phyloP scores from a whole-genome alignment of 1,140 invertebrate species.

The Coboldia fuscipes region DNA sequence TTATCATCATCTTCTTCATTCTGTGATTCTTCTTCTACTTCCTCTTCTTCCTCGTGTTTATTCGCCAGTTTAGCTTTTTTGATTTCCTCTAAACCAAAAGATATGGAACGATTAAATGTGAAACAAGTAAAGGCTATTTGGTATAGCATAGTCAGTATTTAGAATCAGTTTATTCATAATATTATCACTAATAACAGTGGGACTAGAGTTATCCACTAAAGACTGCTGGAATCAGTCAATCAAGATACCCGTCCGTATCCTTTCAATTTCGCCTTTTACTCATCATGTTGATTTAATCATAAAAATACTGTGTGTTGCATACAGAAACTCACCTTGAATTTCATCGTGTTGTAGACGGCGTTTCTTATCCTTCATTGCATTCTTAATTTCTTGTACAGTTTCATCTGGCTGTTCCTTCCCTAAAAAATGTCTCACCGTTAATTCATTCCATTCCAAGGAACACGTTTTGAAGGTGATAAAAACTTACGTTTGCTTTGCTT shows the following conservation, averaged over 20 bases:
- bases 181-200: background rate
- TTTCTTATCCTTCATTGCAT: slow-evolving; percentile 10
- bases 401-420: slow-evolving; percentile 4
- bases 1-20: slow-evolving; percentile 5
- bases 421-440: slow-evolving; percentile 7
- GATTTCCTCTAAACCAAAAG: background rate
- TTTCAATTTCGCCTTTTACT: slow-evolving; percentile 11
- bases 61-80: background rate
- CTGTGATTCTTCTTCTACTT: slow-evolving; percentile 7
- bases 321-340: slow-evolving; percentile 11
- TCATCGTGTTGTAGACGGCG: slow-evolving; percentile 6
- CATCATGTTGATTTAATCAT: slow-evolving; percentile 5
- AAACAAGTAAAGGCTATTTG: background rate
- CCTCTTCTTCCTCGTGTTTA: slow-evolving; percentile 1
- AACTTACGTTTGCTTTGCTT: slow-evolving; percentile 10
- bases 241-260: background rate
- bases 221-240: slow-evolving; percentile 4
- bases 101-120: background rate
- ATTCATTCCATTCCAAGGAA: background rate
- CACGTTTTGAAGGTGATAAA: background rate
- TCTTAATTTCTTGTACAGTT: slow-evolving; percentile 7
- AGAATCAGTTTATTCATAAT: background rate
- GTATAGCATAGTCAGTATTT: background rate
- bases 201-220: background rate
- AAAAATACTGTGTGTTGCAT: background rate